Conservation (phyloP, 2,113 vertebrate species). For the Dicentrarchus labrax region DNA sequence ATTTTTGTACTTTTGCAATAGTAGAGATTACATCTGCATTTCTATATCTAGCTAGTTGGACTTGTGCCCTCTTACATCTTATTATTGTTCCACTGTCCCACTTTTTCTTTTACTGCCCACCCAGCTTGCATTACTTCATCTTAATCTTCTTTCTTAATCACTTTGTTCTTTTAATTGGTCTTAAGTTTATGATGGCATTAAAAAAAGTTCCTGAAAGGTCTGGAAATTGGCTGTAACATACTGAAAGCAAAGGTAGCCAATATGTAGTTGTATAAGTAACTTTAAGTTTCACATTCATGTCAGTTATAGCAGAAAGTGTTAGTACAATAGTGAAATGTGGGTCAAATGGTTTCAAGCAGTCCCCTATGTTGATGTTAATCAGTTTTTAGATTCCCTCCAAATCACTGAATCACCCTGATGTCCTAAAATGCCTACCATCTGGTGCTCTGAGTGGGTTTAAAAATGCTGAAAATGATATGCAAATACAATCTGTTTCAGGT, state of each 20-base stretch:
- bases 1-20: background rate
- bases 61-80: background rate
- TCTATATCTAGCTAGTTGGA: background rate
- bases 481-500: slow-evolving; percentile 27
- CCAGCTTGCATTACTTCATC: background rate
- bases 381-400: slow-evolving; percentile 11
- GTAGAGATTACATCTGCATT: background rate
- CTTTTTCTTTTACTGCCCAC: background rate
- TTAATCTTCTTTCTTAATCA: background rate
- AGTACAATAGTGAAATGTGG: background rate
- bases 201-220: background rate
- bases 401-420: slow-evolving; percentile 20
- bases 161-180: background rate
- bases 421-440: slow-evolving; percentile 1
- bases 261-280: background rate
- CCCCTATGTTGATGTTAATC: background rate
- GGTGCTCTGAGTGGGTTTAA: background rate
- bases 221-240: background rate
- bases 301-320: background rate
- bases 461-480: slow-evolving; percentile 21
- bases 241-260: background rate
- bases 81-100: background rate
- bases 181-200: background rate
- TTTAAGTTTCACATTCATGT: background rate
- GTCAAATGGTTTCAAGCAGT: background rate